Percentiles rank a stretch among this genome's conserved stretches.
Evolutionary conservation across 2,888 invertebrate species (phyloP).

Genomic region (Platynereis dumerilii): DNA sequence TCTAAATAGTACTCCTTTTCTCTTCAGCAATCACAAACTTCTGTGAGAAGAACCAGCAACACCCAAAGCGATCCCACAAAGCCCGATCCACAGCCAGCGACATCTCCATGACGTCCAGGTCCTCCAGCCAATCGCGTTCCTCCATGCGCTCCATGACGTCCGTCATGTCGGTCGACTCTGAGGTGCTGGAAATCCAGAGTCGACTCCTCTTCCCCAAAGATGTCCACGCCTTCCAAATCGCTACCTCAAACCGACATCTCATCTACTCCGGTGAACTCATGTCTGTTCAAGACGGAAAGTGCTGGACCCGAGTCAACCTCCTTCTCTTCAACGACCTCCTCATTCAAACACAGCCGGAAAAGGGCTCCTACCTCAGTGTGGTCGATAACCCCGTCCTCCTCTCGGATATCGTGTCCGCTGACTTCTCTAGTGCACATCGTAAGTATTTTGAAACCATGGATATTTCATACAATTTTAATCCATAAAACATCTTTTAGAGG

Average conservation of each 20-base stretch:
- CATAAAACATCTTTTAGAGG: neutral
- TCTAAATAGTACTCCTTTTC: neutral
- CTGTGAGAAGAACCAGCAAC: conserved; percentile 11
- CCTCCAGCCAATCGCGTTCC: neutral
- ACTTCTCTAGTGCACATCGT: conserved; percentile 21
- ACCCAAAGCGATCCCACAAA: conserved; percentile 1
- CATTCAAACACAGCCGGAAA: conserved; percentile 20
- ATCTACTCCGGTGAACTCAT: conserved; percentile 29
- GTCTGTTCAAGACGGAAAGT: conserved; percentile 2
- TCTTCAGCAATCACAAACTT: conserved; percentile 18
- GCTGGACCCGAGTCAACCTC: conserved; percentile 12
- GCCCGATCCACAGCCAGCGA: neutral
- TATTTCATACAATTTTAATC: neutral
- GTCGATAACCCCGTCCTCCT: conserved; percentile 20
- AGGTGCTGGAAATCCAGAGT: conserved; percentile 55
- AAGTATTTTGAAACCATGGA: conserved; percentile 6
- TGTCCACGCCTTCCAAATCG: conserved; percentile 23
- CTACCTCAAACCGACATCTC: conserved; percentile 26
- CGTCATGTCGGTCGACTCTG: conserved; percentile 43
- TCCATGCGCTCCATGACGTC: conserved; percentile 18
- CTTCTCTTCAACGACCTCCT: conserved; percentile 29
- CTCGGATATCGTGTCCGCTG: conserved; percentile 11
- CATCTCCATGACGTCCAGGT: neutral
- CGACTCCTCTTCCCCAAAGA: conserved; percentile 51
- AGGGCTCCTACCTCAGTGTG: conserved; percentile 18